Percentiles rank a stretch among this genome's conserved stretches.
phyloP scores from a whole-genome alignment of 2,888 invertebrate species.

The Drosophila macrospina region DNA sequence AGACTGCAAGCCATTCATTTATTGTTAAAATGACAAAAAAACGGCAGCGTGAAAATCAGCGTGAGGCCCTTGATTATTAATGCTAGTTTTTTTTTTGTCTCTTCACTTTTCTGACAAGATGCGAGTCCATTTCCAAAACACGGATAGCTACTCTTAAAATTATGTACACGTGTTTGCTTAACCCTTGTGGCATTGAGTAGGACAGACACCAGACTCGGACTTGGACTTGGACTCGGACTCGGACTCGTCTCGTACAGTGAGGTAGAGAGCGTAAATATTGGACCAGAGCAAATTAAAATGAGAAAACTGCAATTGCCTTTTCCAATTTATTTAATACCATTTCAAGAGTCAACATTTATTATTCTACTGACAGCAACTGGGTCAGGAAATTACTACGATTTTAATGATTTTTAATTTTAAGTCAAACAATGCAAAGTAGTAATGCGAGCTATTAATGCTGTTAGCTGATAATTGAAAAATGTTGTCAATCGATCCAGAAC shows the following conservation, averaged over 20 bases:
- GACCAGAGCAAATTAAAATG: neutral
- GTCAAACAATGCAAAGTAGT: too few relatives aligned
- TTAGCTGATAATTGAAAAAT: too few relatives aligned
- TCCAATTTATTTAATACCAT: neutral
- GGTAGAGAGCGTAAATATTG: neutral
- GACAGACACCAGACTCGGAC: neutral
- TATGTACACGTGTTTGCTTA: neutral
- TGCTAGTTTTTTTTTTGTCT: neutral
- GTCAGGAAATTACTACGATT: neutral
- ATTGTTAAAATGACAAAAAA: constrained; percentile 49
- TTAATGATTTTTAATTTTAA: neutral
- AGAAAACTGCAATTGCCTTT: neutral
- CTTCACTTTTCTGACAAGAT: neutral
- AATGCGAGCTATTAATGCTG: too few relatives aligned
- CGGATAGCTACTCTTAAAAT: neutral
- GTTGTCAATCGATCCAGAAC: too few relatives aligned
- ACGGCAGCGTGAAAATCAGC: constrained; percentile 38
- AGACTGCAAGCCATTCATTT: constrained; percentile 54
- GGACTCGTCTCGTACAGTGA: neutral
- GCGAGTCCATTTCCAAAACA: neutral
- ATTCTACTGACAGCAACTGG: neutral
- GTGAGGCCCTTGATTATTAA: constrained; percentile 52
- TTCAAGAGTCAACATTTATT: neutral
- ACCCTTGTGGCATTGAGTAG: neutral
- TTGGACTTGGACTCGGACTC: neutral